Conservation (phyloP, 1,140 invertebrate species). For the Apis cerana region DNA sequence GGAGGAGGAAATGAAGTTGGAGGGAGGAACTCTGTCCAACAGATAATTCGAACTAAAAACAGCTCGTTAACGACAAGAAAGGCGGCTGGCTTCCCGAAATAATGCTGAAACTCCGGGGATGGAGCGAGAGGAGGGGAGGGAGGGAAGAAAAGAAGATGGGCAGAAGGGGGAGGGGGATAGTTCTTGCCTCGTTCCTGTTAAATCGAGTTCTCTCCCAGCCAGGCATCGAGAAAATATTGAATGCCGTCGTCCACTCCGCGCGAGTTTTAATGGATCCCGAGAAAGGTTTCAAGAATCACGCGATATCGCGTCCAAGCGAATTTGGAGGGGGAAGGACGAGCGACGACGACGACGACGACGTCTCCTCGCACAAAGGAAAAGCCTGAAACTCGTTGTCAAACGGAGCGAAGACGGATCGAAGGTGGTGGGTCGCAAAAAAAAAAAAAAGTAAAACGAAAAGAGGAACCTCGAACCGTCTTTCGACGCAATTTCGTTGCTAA, state of each 20-base stretch:
- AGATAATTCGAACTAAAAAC: constrained; percentile 36
- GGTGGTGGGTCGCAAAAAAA: neutral
- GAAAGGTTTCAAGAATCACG: neutral
- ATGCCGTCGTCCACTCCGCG: constrained; percentile 33
- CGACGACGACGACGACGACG: too few relatives aligned
- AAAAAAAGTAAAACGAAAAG: neutral
- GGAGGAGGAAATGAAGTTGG: constrained; percentile 2
- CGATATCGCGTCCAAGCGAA: neutral
- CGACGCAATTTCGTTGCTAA: constrained; percentile 24
- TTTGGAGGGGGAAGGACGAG: neutral
- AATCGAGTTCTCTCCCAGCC: constrained; percentile 37
- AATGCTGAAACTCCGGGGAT: constrained; percentile 17
- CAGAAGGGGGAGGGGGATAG: neutral
- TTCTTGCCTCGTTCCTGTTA: constrained; percentile 41
- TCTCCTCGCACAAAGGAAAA: neutral
- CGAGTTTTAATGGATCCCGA: constrained; percentile 44
- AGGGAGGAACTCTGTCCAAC: neutral
- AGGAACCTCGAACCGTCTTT: constrained; percentile 5
- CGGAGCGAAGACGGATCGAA: constrained; percentile 1
- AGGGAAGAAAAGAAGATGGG: neutral
- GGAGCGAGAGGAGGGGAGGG: too few relatives aligned
- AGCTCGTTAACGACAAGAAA: constrained; percentile 45
- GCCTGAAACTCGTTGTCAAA: constrained; percentile 33
- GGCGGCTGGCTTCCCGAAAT: constrained; percentile 25
- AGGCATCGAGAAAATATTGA: constrained; percentile 43